Evolutionary conservation across 92 coral and sea anemone species (phyloP).

Genomic region (Siderastrea siderea): DNA sequence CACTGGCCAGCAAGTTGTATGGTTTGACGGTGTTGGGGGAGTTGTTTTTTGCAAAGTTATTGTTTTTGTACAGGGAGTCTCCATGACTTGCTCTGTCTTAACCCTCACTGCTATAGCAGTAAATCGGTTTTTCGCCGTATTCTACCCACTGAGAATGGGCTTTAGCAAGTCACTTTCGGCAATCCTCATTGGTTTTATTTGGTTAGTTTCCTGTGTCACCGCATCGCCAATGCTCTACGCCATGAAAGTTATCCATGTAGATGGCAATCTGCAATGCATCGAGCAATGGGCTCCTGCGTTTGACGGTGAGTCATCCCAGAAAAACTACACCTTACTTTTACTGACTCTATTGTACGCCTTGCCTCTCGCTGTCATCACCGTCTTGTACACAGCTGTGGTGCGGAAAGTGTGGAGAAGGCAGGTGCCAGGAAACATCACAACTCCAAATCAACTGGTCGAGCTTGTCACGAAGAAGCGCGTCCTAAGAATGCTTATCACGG

Average conservation of each 20-base stretch:
- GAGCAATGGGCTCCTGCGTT: conserved; percentile 90
- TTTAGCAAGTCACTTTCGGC: conserved; percentile 70
- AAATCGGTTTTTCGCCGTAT: conserved; percentile 88
- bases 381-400: conserved; percentile 89
- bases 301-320: conserved; percentile 62
- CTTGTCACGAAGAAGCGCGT: conserved; percentile 79
- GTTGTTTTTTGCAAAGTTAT: conserved; percentile 62
- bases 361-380: conserved; percentile 77
- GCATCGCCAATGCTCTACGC: conserved; percentile 88
- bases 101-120: conserved; percentile 89
- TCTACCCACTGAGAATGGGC: conserved; percentile 82
- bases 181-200: conserved; percentile 68
- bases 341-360: conserved; percentile 74
- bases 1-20: conserved; percentile 37
- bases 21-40: conserved; percentile 75
- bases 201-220: conserved; percentile 79
- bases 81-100: conserved; percentile 85
- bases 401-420: conserved; percentile 88
- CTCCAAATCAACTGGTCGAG: conserved; percentile 79
- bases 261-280: conserved; percentile 63
- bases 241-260: conserved; percentile 65
- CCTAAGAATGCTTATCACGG: conserved; percentile 83
- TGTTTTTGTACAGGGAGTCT: conserved; percentile 70
- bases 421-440: conserved; percentile 91
- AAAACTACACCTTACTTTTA: conserved; percentile 77